These are phyloP conservation scores for Brachyrhaphis roseni DNA, from an alignment of 2,797 vertebrate genomes.

Conservation along the genomic window DNA sequence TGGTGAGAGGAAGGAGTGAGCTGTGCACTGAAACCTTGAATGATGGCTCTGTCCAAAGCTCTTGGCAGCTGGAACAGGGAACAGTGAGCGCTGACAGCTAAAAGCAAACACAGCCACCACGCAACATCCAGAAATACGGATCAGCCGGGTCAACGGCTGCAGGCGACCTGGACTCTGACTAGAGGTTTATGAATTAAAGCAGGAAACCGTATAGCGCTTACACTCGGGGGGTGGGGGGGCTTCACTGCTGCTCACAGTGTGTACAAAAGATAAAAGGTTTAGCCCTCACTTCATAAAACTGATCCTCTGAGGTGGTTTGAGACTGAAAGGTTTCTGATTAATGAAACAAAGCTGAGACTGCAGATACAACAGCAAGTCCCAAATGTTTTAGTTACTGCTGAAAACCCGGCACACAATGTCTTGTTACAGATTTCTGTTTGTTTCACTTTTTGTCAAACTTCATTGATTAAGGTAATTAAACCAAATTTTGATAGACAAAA, in stretches of 20 bases:
- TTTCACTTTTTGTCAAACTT: background rate
- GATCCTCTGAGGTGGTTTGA: constrained; percentile 11
- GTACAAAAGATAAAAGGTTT: constrained; percentile 25
- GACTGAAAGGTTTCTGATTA: constrained; percentile 12
- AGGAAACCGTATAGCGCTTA: constrained; percentile 29
- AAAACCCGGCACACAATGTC: background rate
- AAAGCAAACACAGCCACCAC: constrained; percentile 8
- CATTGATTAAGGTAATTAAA: background rate
- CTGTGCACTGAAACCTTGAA: constrained; percentile 9
- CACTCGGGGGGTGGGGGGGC: background rate
- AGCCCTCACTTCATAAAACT: constrained; percentile 20
- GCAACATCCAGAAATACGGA: constrained; percentile 24
- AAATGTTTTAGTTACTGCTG: constrained; percentile 10
- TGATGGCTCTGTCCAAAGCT: constrained; percentile 12
- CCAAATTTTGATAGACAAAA: background rate
- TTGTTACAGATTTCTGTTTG: background rate
- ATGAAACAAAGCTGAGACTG: constrained; percentile 9
- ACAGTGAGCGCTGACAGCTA: constrained; percentile 32
- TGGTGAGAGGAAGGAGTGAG: background rate
- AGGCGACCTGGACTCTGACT: constrained; percentile 16
- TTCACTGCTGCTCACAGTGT: constrained; percentile 21
- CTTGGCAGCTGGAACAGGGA: constrained; percentile 22
- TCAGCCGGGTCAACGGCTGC: constrained; percentile 26
- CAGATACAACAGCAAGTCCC: constrained; percentile 14
- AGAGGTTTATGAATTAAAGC: constrained; percentile 19